Evolutionary conservation across 1,140 invertebrate genomes (phyloP), one percentile per base, ranked within the genome.

Genomic region (Drosophila parvula): DNA sequence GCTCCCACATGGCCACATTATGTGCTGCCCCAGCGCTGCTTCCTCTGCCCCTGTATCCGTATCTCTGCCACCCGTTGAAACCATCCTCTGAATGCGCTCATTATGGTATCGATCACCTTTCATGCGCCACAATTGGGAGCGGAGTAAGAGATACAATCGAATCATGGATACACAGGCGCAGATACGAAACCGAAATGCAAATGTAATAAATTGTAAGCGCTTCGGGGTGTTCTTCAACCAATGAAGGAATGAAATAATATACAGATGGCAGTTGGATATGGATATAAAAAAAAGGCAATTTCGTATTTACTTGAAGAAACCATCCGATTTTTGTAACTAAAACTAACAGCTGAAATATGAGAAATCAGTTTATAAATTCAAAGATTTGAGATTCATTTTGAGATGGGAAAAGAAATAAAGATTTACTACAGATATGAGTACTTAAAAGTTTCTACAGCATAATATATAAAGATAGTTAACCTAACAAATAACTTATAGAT

Each of bases 91-190:
- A 34, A 64, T 48, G 38, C 58, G 61, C 77, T 79, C 81, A 84
- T 77, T 84, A 79, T 73, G 63, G 78, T 83, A 84, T 83, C 81
- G 57, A 77, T 80, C 73, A 80, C 74, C 77, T 63, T 69, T 79
- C 81, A 75, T 79, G 80, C 63, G 80, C 60, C 48, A 51, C 80
- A 61, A 68, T 77, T 70, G 56, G 57, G 48, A 58, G 36, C 50
- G 67, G 32, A 61, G 56, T 50, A 48, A 60, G 47, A 69, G 81
- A 79, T 74, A 74, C 69, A 74, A 73, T 51, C 56, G 55, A 70
- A 70, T 71, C 65, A 71, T 43, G 38, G 57, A 32, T 18, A 45
- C 47, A 27, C 56, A 51, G 34, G 12, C 43, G 47, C 56, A 45
- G 48, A 74, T 40, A 61, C 45, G 61, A 28, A 28, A 34, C 16